A percentile compares a stretch with the other conserved stretches of the same genome.
phyloP scores from a whole-genome alignment of 2,888 invertebrate genomes.

The Melangyna quadrimaculata region DNA sequence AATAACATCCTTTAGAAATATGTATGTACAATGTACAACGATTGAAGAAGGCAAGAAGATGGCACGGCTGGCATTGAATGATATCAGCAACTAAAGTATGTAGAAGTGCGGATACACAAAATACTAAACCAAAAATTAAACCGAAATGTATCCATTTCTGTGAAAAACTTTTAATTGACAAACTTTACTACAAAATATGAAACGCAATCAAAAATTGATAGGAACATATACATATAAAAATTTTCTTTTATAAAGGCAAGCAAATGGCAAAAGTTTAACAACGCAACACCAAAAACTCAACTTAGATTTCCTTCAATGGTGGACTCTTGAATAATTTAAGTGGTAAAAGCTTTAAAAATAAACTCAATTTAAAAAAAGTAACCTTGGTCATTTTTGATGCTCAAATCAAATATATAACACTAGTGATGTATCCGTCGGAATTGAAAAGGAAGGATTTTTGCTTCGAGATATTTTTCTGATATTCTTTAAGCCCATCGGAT shows the following conservation, averaged over 20 bases:
- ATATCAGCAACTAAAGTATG: background rate
- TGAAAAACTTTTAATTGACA: constrained; percentile 34
- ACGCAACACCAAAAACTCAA: background rate
- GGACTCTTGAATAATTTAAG: background rate
- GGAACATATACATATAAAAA: background rate
- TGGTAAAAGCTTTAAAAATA: background rate
- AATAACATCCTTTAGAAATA: background rate
- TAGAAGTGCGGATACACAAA: background rate
- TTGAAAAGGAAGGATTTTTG: too few species aligned
- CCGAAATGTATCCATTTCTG: background rate
- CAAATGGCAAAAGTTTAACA: background rate
- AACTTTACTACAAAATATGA: constrained; percentile 21
- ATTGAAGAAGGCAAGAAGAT: background rate
- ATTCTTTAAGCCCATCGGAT: too few species aligned
- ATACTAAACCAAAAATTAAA: background rate
- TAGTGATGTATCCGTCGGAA: too few species aligned
- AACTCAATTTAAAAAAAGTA: background rate
- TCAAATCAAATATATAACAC: too few species aligned
- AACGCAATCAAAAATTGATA: constrained; percentile 5
- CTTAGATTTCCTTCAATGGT: background rate
- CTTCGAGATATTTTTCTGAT: too few species aligned
- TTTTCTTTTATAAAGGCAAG: background rate
- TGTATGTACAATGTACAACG: background rate
- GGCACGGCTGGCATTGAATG: background rate
- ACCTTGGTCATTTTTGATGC: background rate